A percentile compares a stretch with the other conserved stretches of the same genome.
phyloP scores from a whole-genome alignment of 2,888 invertebrate species.

The Ormia ochracea region DNA sequence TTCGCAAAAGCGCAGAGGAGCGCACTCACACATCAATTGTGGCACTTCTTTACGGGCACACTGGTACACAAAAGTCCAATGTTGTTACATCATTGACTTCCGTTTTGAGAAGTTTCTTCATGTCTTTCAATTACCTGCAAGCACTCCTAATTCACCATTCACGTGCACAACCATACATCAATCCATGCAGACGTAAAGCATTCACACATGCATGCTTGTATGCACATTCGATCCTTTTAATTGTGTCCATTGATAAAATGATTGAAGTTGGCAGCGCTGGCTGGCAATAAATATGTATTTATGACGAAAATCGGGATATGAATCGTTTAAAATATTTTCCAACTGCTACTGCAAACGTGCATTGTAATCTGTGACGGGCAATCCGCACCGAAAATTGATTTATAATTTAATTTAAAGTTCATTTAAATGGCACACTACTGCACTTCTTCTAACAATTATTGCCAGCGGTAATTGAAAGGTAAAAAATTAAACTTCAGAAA shows the following conservation, averaged over 20 bases:
- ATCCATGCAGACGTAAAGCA: too few relatives aligned
- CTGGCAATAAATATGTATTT: neutral
- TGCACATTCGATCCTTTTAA: neutral
- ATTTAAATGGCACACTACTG: neutral
- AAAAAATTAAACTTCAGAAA: too few relatives aligned
- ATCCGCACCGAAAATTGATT: neutral
- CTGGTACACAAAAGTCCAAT: conserved; percentile 42
- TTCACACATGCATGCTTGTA: neutral
- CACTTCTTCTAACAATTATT: too few relatives aligned
- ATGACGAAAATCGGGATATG: conserved; percentile 26
- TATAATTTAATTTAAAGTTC: neutral
- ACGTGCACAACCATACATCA: too few relatives aligned
- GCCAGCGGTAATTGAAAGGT: too few relatives aligned
- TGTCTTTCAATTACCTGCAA: neutral
- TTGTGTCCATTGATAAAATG: neutral
- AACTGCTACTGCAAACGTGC: neutral
- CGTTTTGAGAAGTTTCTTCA: conserved; percentile 35
- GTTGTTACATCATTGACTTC: conserved; percentile 60
- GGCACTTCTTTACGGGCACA: neutral
- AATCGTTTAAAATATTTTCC: conserved; percentile 20
- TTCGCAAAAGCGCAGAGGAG: too few relatives aligned
- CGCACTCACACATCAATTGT: neutral
- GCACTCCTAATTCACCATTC: neutral
- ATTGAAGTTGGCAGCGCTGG: neutral
- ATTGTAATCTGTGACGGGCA: neutral